Base-by-base conservation (phyloP, 2,797 vertebrate genomes). In the Protosalanx chinensis region DNA sequence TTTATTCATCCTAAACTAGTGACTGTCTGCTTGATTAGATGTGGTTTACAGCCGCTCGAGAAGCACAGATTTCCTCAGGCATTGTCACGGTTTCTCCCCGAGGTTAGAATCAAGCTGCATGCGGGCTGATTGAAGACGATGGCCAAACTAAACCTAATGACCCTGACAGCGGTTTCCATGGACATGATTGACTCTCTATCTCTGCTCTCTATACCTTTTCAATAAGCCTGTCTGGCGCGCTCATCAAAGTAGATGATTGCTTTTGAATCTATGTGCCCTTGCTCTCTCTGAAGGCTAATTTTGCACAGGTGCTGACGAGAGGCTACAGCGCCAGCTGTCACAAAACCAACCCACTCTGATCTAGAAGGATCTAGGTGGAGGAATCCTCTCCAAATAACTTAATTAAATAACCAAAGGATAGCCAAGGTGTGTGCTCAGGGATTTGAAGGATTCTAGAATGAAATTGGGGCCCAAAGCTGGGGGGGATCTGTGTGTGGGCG, bases 221-320 rank as follows among this genome's bases (percentile, higher is more conserved):
- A 46, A 65, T 37, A 65, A 20, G 37, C 33, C 65, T 27, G 59
- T 61, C 59, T 67, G 49, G 51, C 32, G 41, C 7, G 13, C 65
- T 67, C 65, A 67, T 67, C 65, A 37, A 16, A 57, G 66, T 58
- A 30, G 53, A 68, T 68, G 67, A 68, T 68, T 68, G 35, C 67
- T 59, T 68, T 68, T 37, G 5, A 58, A 58, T 16, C 16, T 56
- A 30, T 10, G 29, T 57, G 30, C 6, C 15, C 29, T 46, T 23
- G 67, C 7, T 5, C 51, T 58, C 51, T 30, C 53, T 3, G 18
- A 35, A 29, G 53, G 53, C 67, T n/a, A 23, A 13, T 23, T 20
- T 20, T n/a, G 15, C 33, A 12, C 10, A 53, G 12, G 20, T 30
- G 23, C 5, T 67, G 23, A 51, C 1, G 66, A 29, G 23, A 41